A percentile compares a stretch with the other conserved stretches of the same genome.
Conservation (phyloP, 2,113 vertebrate species). For the Pipra filicauda region DNA sequence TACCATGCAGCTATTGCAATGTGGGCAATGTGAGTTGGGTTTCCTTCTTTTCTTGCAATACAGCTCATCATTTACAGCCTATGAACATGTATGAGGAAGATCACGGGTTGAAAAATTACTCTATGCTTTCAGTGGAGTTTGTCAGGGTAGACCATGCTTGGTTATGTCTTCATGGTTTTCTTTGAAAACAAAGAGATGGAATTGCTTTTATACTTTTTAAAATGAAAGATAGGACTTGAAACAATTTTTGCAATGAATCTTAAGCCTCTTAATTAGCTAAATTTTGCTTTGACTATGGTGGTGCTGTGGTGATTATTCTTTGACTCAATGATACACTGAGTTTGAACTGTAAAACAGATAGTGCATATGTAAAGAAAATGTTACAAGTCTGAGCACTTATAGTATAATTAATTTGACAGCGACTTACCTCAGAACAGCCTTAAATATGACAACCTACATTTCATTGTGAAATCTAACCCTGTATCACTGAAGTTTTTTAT, state of each 20-base stretch:
- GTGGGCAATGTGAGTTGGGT: not conserved
- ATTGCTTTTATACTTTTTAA: not conserved
- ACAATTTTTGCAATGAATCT: not conserved
- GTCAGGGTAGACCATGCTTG: not conserved
- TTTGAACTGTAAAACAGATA: not conserved
- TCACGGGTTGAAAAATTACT: not conserved
- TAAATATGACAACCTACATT: not conserved
- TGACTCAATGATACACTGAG: not conserved
- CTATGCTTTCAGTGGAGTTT: not conserved
- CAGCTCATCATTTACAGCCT: not conserved
- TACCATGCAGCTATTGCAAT: not conserved
- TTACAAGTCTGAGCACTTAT: not conserved
- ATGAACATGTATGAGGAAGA: not conserved
- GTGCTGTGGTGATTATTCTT: not conserved
- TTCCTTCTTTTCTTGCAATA: not conserved
- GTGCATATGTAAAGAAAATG: not conserved
- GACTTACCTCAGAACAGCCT: not conserved
- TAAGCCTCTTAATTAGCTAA: not conserved
- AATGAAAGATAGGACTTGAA: not conserved
- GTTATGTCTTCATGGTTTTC: not conserved
- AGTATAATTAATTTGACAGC: not conserved
- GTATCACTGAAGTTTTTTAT: not conserved
- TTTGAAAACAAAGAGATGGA: not conserved
- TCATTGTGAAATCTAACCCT: not conserved
- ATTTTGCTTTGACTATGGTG: not conserved